A percentile compares a stretch with the other conserved stretches of the same genome.
These are phyloP conservation scores for Drosophila subsilvestris DNA, from an alignment of 2,888 invertebrate species.

Conservation along the genomic window DNA sequence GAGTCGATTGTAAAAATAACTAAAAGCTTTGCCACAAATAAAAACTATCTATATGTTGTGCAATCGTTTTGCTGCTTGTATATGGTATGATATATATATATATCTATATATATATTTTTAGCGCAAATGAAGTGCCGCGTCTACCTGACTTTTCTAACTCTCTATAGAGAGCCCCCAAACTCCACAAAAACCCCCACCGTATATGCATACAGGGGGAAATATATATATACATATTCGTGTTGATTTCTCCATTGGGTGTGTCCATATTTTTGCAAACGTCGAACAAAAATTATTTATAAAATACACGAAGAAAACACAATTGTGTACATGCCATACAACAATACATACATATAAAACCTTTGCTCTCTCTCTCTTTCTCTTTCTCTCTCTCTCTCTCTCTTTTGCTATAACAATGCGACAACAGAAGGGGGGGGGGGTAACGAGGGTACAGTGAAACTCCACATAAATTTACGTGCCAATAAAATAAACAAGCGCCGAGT, in stretches of 20 bases:
- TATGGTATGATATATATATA: no score
- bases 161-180: background rate
- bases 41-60: background rate
- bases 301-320: constrained; percentile 45
- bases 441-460: constrained; percentile 32
- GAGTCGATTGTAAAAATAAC: background rate
- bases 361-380: constrained; percentile 9
- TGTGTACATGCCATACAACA: constrained; percentile 36
- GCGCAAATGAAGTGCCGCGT: background rate
- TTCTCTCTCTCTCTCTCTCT: background rate
- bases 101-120: background rate
- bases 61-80: no score
- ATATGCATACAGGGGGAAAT: background rate
- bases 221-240: constrained; percentile 3
- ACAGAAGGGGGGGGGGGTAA: constrained; percentile 7
- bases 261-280: constrained; percentile 47
- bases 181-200: background rate
- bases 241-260: constrained; percentile 58
- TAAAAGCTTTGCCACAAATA: background rate
- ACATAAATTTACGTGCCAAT: constrained; percentile 81
- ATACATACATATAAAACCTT: constrained; percentile 50
- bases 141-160: background rate
- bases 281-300: constrained; percentile 70
- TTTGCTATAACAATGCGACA: constrained; percentile 10
- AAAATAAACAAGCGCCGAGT: constrained; percentile 79